Conservation (phyloP, 2,888 invertebrate species). For the Rhagonycha lutea region DNA sequence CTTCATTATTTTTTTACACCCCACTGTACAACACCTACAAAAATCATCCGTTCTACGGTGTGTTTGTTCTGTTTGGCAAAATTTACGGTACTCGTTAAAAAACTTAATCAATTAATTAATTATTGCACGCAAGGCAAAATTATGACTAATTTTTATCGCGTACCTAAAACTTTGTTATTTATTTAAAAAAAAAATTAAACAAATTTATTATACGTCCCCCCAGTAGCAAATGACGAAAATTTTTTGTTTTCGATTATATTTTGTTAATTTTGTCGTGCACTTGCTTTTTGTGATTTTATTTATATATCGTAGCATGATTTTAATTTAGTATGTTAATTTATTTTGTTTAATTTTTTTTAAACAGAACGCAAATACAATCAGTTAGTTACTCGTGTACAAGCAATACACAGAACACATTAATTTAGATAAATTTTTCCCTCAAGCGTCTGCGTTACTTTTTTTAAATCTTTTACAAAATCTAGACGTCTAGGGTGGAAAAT, state of each 20-base stretch:
- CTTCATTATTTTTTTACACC: slow-evolving; percentile 53
- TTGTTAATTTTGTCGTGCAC: slow-evolving; percentile 33
- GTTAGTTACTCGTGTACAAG: slow-evolving; percentile 20
- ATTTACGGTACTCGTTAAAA: slow-evolving; percentile 20
- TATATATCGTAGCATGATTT: slow-evolving; percentile 54
- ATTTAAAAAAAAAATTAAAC: slow-evolving; percentile 15
- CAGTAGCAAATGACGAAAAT: slow-evolving; percentile 52
- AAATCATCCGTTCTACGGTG: slow-evolving; percentile 50
- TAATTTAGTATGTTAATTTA: slow-evolving; percentile 39
- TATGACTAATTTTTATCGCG: slow-evolving; percentile 23
- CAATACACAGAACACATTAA: slow-evolving; percentile 20
- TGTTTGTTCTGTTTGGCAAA: slow-evolving; percentile 54
- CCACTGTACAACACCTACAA: slow-evolving; percentile 52
- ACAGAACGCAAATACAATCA: slow-evolving; percentile 25
- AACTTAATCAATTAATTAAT: slow-evolving; percentile 5
- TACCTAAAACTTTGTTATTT: slow-evolving; percentile 15
- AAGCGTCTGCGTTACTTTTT: slow-evolving; percentile 14
- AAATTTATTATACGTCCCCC: slow-evolving; percentile 41
- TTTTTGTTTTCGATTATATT: slow-evolving; percentile 36
- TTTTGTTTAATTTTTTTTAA: slow-evolving; percentile 28
- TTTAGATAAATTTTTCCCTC: slow-evolving; percentile 7
- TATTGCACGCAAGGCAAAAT: slow-evolving; percentile 5
- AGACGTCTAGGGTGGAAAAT: background rate
- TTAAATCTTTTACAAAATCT: background rate
- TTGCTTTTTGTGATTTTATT: slow-evolving; percentile 34